Evolutionary conservation across 2,797 vertebrate species (phyloP), one percentile per base, ranked within the genome.

Genomic region (Micrastur ruficollis): DNA sequence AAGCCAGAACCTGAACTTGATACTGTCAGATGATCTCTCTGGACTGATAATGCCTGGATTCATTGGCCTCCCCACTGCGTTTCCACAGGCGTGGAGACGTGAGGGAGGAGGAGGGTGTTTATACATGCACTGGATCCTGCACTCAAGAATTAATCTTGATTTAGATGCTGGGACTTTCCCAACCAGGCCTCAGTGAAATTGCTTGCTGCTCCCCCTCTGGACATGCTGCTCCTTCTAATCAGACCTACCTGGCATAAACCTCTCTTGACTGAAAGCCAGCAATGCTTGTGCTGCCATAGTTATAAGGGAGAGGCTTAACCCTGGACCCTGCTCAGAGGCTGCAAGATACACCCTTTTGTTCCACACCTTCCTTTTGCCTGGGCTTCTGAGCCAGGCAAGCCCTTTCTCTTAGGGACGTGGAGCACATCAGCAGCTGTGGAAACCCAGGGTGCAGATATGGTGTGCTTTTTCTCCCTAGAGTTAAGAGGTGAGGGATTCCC

Each of bases 161-260:
- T 91, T 96, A 92, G 94, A 75, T 91, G 89, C 90, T 96, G 97
- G 97, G 95, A 97, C 97, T 97, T 97, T 97, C 95, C 96, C 95
- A 97, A 26, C 46, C 81, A 61, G 90, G 79, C 94, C 92, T 95
- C 89, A 88, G 74, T 95, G 90, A 94, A 94, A 95, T 91, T 96
- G 89, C 79, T 82, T 93, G 89, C 93, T 97, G 90, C 93, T 94
- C 90, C 92, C 96, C 93, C 96, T 97, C 89, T 97, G 95, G 94
- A 96, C 95, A 95, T 96, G 81, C 90, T 95, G 63, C 96, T 96
- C 78, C 93, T 96, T 92, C 94, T 94, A 89, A 95, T 96, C 95
- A 97, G 89, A 93, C 86, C 83, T 97, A 95, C 94, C 95, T 94
- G 89, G 83, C 83, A 72, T 92, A 80, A 96, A 71, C 53, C 31